Evolutionary conservation across 2,888 invertebrate species (phyloP), one percentile per base, ranked within the genome.

Genomic region (Drosophila putrida): DNA sequence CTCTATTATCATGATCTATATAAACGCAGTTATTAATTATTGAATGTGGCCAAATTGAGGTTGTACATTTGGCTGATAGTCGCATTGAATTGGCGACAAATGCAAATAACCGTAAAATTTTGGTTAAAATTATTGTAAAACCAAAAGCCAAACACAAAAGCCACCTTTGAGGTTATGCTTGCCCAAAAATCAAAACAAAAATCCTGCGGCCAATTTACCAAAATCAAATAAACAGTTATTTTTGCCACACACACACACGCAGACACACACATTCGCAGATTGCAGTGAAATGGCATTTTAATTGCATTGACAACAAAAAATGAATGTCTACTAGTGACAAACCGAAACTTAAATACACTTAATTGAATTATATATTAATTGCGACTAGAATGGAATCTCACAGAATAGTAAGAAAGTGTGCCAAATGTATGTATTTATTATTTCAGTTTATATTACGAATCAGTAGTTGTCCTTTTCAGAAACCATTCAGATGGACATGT

Each of bases 121-220:
- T 64, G 78, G 58, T 67, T 55, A 15, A 70, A 81, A 74, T 65
- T 66, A 63, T 71, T 83, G 86, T 69, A 68, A 72, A 87, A 71
- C 82, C 82, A 75, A 82, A 78, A 80, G 73, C 85, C 82, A 85
- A 85, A 84, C 85, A 80, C 68, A 78, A 87, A 84, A 82, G 80
- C 87, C 82, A 87, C 80, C 87, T 86, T 83, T 86, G 87, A 86
- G 86, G 82, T 81, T 82, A 57, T 47, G 54, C 72, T 68, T 72
- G 65, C 50, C 55, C 54, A 60, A 73, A 77, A 72, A 77, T 58
- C 54, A 55, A 69, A 64, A 73, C 73, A 73, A 74, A 77, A 76
- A 69, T 63, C 49, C 50, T 77, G 72, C 72, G 75, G 67, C 57
- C 70, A 81, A 78, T 75, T 67, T 60, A 66, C 57, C 59, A 57